phyloP scores from a whole-genome alignment of 2,113 vertebrate genomes.

The Galbula dea region DNA sequence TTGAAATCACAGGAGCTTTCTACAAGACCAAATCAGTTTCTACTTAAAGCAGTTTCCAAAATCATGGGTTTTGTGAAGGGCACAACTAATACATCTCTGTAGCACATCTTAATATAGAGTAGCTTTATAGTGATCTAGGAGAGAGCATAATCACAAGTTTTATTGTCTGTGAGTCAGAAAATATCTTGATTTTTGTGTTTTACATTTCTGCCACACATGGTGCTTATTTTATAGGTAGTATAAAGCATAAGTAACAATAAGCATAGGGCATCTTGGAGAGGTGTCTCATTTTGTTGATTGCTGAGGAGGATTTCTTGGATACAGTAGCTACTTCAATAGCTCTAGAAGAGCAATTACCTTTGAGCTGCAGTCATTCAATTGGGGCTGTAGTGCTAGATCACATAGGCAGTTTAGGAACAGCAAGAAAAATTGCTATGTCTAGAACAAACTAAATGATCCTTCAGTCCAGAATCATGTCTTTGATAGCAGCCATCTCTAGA shows the following conservation, averaged over 20 bases:
- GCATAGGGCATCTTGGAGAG: neutral
- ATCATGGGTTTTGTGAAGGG: neutral
- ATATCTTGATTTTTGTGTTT: neutral
- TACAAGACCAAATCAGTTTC: neutral
- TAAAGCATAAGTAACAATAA: neutral
- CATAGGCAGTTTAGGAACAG: neutral
- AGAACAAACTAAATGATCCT: neutral
- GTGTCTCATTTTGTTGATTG: neutral
- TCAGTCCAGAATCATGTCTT: neutral
- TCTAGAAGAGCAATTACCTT: neutral
- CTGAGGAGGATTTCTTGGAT: neutral
- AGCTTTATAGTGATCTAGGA: neutral
- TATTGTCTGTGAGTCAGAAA: neutral
- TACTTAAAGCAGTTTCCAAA: neutral
- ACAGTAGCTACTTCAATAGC: neutral
- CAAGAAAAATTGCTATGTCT: neutral
- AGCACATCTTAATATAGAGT: neutral
- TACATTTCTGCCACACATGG: neutral
- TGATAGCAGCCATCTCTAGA: neutral
- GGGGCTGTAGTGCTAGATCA: neutral
- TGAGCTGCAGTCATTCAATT: neutral
- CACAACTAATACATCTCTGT: neutral
- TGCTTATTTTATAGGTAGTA: neutral
- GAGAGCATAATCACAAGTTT: neutral
- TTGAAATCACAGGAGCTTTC: neutral